These are phyloP conservation scores for Mallotus villosus DNA, from an alignment of 2,797 vertebrate genomes.

Conservation along the genomic window DNA sequence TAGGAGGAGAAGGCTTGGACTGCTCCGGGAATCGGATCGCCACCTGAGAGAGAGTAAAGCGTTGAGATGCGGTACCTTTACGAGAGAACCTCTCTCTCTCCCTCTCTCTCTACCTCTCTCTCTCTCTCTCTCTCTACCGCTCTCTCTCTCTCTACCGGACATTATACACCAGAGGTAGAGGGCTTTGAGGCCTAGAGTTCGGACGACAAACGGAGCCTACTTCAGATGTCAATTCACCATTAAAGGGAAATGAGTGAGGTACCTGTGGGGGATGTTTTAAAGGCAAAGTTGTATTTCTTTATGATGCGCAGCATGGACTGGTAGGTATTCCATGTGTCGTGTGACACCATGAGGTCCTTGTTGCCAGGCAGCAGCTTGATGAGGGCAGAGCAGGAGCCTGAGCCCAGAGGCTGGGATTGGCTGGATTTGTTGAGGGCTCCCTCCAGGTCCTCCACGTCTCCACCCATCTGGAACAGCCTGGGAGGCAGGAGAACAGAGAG, in stretches of 20 bases:
- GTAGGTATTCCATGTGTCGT: slow-evolving; percentile 91
- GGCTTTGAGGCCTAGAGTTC: not conserved
- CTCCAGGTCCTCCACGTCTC: slow-evolving; percentile 93
- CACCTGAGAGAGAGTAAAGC: slow-evolving; percentile 49
- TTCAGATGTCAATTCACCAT: not conserved
- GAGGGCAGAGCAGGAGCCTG: slow-evolving; percentile 92
- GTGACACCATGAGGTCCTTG: slow-evolving; percentile 87
- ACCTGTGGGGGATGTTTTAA: slow-evolving; percentile 75
- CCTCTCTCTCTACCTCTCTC: too few species aligned
- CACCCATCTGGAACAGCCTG: slow-evolving; percentile 88
- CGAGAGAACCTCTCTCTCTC: too few species aligned
- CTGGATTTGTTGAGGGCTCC: slow-evolving; percentile 83
- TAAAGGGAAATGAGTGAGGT: slow-evolving; percentile 10
- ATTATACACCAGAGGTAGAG: not conserved
- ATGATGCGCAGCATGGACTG: slow-evolving; percentile 91
- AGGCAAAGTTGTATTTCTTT: slow-evolving; percentile 90
- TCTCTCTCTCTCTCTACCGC: too few species aligned
- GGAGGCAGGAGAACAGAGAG: not conserved
- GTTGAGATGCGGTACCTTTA: not conserved
- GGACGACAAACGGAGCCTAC: too few species aligned
- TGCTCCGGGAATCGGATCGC: slow-evolving; percentile 73
- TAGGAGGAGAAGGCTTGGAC: slow-evolving; percentile 90
- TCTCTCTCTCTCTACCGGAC: too few species aligned
- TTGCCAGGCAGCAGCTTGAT: slow-evolving; percentile 88
- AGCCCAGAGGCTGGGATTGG: slow-evolving; percentile 69